phyloP scores from a whole-genome alignment of 2,113 vertebrate species.

The Beaufortia kweichowensis region DNA sequence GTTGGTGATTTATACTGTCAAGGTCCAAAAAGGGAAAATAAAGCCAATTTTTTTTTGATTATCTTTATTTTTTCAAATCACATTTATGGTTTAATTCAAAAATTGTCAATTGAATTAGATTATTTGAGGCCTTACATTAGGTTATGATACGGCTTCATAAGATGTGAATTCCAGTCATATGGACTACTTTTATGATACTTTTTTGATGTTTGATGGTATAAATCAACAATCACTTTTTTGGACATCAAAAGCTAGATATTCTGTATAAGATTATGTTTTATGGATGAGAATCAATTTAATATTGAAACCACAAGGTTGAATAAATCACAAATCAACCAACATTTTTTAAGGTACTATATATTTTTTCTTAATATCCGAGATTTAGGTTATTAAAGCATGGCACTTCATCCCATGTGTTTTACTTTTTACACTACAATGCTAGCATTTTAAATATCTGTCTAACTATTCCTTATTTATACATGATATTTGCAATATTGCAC shows the following conservation, averaged over 20 bases:
- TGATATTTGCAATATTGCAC: background rate
- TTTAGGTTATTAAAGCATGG: background rate
- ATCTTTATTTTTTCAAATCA: too few species aligned
- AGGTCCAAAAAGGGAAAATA: background rate
- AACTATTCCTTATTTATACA: slow-evolving; percentile 1
- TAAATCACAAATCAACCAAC: background rate
- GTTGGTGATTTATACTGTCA: background rate
- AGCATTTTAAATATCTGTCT: background rate
- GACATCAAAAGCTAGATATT: background rate
- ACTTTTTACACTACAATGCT: background rate
- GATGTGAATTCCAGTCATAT: too few species aligned
- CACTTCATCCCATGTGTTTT: background rate
- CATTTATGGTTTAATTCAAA: too few species aligned
- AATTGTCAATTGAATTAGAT: background rate
- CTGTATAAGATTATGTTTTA: background rate
- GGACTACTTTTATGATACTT: background rate
- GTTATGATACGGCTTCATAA: too few species aligned
- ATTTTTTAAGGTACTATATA: background rate
- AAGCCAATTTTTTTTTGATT: too few species aligned
- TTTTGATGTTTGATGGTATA: too few species aligned
- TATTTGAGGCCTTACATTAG: background rate
- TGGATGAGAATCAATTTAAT: background rate
- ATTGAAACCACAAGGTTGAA: background rate
- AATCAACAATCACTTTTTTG: too few species aligned
- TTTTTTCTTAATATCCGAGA: background rate